Conservation (phyloP, 2,888 invertebrate species). For the Cartodere bifasciata region DNA sequence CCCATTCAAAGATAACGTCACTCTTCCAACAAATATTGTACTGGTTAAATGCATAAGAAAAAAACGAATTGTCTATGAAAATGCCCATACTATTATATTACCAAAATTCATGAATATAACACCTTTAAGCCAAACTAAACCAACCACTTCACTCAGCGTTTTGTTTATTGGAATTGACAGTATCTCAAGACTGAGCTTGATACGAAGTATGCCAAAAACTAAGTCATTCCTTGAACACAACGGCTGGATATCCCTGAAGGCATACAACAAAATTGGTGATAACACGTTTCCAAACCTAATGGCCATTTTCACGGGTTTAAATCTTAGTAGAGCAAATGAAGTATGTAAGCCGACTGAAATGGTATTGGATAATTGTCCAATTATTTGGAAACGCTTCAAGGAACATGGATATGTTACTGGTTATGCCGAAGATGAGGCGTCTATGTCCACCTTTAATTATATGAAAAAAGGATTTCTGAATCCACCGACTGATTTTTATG, state of each 20-base stretch:
- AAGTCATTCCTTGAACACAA: slow-evolving; percentile 42
- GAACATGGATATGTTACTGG: slow-evolving; percentile 61
- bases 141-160: too few relatives aligned
- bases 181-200: slow-evolving; percentile 65
- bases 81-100: slow-evolving; percentile 39
- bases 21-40: slow-evolving; percentile 37
- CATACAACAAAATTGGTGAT: slow-evolving; percentile 58
- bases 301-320: slow-evolving; percentile 59
- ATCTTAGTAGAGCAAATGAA: slow-evolving; percentile 33
- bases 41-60: slow-evolving; percentile 39
- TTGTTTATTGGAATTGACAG: slow-evolving; percentile 76
- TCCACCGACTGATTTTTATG: slow-evolving; percentile 70
- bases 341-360: slow-evolving; percentile 38
- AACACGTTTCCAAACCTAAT: slow-evolving; percentile 85
- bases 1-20: slow-evolving; percentile 9
- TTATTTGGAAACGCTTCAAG: slow-evolving; percentile 67
- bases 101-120: slow-evolving; percentile 16
- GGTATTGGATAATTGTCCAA: slow-evolving; percentile 54
- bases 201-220: slow-evolving; percentile 63
- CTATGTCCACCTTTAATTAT: slow-evolving; percentile 63
- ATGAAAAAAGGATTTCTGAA: slow-evolving; percentile 54
- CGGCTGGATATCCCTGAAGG: slow-evolving; percentile 25
- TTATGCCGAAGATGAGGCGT: slow-evolving; percentile 63
- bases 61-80: slow-evolving; percentile 37
- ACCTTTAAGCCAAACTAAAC: too few relatives aligned